phyloP scores from a whole-genome alignment of 2,888 invertebrate species.

The Fragum fragum region DNA sequence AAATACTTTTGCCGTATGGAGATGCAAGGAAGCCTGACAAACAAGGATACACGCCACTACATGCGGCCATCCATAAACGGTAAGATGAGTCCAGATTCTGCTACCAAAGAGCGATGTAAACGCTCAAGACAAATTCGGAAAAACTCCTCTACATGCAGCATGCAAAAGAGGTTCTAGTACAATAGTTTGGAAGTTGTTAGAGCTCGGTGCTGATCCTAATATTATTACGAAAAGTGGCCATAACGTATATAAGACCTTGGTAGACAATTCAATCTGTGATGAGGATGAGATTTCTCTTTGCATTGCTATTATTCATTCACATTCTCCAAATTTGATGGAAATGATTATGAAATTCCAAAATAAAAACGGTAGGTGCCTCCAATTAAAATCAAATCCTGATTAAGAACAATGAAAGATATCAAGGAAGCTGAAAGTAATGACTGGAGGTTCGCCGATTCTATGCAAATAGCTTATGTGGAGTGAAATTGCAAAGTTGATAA shows the following conservation, averaged over 20 bases:
- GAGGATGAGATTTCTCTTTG: not conserved
- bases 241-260: conserved; percentile 33
- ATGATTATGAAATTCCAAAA: not conserved
- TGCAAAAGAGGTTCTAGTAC: conserved; percentile 27
- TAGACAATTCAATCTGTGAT: not conserved
- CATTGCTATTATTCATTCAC: not conserved
- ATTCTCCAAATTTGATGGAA: not conserved
- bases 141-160: conserved; percentile 49
- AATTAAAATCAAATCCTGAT: no score
- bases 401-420: no score
- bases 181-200: not conserved
- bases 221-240: conserved; percentile 49
- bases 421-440: no score
- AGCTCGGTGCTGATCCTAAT: conserved; percentile 28
- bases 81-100: not conserved
- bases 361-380: not conserved
- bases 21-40: conserved; percentile 37
- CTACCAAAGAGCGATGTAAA: conserved; percentile 40
- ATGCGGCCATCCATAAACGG: conserved; percentile 38
- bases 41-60: conserved; percentile 46
- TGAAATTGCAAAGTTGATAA: no score
- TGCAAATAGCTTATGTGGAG: no score
- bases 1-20: conserved; percentile 21
- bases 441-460: no score
- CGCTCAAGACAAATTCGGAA: conserved; percentile 44